A percentile compares a stretch with the other conserved stretches of the same genome.
phyloP scores from a whole-genome alignment of 2,888 invertebrate genomes.

The Iselma pallidipennis region DNA sequence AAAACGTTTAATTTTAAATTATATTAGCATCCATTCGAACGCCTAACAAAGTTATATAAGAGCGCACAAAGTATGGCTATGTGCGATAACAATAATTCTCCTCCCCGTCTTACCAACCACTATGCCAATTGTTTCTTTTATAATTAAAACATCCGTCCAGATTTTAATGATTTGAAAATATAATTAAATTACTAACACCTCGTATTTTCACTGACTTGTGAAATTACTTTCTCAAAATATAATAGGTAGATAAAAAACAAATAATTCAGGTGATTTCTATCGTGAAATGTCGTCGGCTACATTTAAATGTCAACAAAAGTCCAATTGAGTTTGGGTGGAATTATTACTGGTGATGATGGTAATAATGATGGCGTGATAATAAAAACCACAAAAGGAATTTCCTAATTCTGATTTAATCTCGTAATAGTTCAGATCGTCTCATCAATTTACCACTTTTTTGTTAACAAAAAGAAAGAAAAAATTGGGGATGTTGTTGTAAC shows the following conservation, averaged over 20 bases:
- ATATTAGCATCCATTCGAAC: constrained; percentile 35
- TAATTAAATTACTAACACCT: neutral
- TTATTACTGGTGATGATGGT: neutral
- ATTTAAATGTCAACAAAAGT: neutral
- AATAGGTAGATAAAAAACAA: neutral
- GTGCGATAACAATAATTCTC: constrained; percentile 29
- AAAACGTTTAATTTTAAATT: constrained; percentile 35
- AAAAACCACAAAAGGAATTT: neutral
- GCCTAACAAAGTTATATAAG: constrained; percentile 28
- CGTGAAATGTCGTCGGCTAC: neutral
- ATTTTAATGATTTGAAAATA: constrained; percentile 1
- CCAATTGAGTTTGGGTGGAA: too few species aligned
- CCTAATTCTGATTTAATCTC: neutral
- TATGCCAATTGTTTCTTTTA: constrained; percentile 14
- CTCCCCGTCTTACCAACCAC: neutral
- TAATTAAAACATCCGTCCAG: constrained; percentile 20
- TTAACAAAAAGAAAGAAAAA: too few species aligned
- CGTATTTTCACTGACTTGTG: neutral
- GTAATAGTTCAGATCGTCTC: neutral
- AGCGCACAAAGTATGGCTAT: constrained; percentile 22
- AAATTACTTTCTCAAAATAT: too few species aligned
- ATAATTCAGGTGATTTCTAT: neutral
- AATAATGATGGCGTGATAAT: neutral
- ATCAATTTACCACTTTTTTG: too few species aligned
- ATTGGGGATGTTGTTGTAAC: too few species aligned